phyloP scores from a whole-genome alignment of 2,113 vertebrate species.

The Scopus umbretta region DNA sequence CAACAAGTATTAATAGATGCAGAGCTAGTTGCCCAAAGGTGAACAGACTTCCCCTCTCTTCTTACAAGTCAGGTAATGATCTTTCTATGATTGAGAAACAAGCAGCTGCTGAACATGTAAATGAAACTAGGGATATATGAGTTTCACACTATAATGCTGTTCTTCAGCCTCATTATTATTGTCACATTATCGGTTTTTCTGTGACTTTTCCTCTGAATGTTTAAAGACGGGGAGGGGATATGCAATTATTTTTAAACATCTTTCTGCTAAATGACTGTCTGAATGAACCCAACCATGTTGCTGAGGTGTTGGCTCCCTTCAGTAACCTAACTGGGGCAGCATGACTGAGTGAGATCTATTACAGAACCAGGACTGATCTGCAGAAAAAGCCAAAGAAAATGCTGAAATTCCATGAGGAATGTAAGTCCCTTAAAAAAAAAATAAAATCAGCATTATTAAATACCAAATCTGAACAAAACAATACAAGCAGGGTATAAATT shows the following conservation, averaged over 20 bases:
- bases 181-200: neutral
- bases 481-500: neutral
- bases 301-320: neutral
- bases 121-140: conserved; percentile 4
- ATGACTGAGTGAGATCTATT: neutral
- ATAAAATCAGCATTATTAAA: neutral
- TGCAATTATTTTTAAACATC: neutral
- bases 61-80: conserved; percentile 42
- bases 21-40: conserved; percentile 57
- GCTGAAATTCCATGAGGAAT: neutral
- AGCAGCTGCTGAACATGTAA: conserved; percentile 59
- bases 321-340: neutral
- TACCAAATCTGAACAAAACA: neutral
- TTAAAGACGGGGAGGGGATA: conserved; percentile 7
- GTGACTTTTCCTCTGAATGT: conserved; percentile 34
- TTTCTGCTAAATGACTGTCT: neutral
- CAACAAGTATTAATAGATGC: conserved; percentile 57
- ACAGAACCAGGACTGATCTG: neutral
- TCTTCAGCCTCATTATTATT: conserved; percentile 8
- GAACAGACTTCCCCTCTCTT: conserved; percentile 41
- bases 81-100: neutral
- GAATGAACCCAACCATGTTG: neutral
- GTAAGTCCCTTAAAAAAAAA: neutral
- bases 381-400: neutral
- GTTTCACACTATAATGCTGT: neutral